A percentile compares a stretch with the other conserved stretches of the same genome.
phyloP scores from a whole-genome alignment of 2,888 invertebrate genomes.

The Dryomyza anilis region DNA sequence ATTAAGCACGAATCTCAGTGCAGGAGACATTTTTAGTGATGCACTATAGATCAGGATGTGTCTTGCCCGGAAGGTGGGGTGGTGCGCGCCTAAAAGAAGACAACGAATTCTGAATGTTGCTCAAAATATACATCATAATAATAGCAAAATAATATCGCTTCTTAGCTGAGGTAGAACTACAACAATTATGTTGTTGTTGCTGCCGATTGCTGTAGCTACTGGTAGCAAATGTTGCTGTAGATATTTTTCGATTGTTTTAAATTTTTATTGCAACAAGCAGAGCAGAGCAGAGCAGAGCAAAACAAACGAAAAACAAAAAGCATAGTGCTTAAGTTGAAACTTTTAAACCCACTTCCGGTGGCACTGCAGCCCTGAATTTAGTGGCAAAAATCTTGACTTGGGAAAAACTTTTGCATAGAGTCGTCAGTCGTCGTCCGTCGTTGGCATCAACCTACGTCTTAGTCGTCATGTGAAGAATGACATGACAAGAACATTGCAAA shows the following conservation, averaged over 20 bases:
- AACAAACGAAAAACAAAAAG: too few species aligned
- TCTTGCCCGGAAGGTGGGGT: not conserved
- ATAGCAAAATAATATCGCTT: too few species aligned
- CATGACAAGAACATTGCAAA: constrained; percentile 21
- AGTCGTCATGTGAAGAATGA: constrained; percentile 17
- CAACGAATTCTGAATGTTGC: constrained; percentile 7
- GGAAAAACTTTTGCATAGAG: constrained; percentile 14
- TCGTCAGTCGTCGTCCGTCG: too few species aligned
- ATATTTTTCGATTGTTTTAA: constrained; percentile 19
- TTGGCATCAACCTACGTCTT: not conserved
- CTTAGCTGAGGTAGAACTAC: not conserved
- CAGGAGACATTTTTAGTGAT: not conserved
- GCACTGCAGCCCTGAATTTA: not conserved
- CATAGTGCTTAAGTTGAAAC: too few species aligned
- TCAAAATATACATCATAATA: too few species aligned
- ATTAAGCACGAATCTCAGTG: constrained; percentile 19
- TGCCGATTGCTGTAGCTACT: not conserved
- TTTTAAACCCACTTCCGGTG: not conserved
- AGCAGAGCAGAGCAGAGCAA: too few species aligned
- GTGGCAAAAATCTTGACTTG: not conserved
- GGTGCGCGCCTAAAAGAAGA: constrained; percentile 5
- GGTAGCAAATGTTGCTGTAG: not conserved
- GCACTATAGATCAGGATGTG: not conserved
- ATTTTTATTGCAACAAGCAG: constrained; percentile 20
- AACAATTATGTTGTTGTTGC: constrained; percentile 11